Evolutionary conservation across 2,113 vertebrate species (phyloP).

Genomic region (Pristiophorus japonicus): DNA sequence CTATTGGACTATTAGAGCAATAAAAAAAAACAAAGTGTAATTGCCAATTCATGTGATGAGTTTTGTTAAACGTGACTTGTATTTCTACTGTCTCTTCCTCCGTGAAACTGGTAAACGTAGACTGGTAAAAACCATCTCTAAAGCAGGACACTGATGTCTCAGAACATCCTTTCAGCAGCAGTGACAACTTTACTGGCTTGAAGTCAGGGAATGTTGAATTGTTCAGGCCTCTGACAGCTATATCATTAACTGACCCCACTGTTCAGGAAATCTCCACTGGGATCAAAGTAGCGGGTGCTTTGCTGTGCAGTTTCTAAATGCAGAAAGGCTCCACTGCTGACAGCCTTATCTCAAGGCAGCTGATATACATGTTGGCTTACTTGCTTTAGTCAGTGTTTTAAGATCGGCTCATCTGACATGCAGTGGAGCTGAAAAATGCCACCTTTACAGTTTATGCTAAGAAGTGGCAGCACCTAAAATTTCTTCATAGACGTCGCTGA

Average conservation of each 20-base stretch:
- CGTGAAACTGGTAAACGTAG: background rate
- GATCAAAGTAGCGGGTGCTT: slow-evolving; percentile 35
- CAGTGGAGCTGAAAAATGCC: slow-evolving; percentile 33
- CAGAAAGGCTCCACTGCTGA: slow-evolving; percentile 22
- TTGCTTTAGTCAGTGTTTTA: slow-evolving; percentile 39
- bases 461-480: background rate
- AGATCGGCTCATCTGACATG: slow-evolving; percentile 45
- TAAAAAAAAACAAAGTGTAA: background rate
- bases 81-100: background rate
- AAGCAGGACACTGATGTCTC: background rate
- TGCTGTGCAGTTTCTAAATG: background rate
- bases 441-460: background rate
- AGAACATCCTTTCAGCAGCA: slow-evolving; percentile 2
- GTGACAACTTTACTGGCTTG: slow-evolving; percentile 29
- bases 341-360: slow-evolving; percentile 30
- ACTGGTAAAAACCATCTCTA: background rate
- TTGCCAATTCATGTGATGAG: background rate
- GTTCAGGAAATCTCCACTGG: slow-evolving; percentile 43
- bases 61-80: background rate
- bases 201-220: slow-evolving; percentile 37
- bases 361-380: slow-evolving; percentile 17
- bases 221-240: slow-evolving; percentile 35
- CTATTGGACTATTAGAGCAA: background rate
- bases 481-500: background rate
- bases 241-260: slow-evolving; percentile 41